phyloP scores from a whole-genome alignment of 2,113 vertebrate species.

The Caranx melampygus region DNA sequence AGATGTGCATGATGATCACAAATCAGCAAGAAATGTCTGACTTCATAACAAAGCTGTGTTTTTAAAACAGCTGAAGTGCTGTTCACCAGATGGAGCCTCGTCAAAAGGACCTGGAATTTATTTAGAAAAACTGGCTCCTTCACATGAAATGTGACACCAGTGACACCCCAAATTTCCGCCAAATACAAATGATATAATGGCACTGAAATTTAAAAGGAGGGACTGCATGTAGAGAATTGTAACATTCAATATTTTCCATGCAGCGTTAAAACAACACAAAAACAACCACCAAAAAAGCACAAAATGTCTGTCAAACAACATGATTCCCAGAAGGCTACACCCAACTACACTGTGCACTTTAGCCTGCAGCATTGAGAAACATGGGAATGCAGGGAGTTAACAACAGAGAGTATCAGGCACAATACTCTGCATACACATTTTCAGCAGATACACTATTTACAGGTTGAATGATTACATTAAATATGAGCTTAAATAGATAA shows the following conservation, averaged over 20 bases:
- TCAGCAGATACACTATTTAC: slow-evolving; percentile 72
- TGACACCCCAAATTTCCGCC: background rate
- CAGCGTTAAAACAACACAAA: slow-evolving; percentile 34
- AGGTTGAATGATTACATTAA: slow-evolving; percentile 55
- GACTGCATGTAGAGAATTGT: background rate
- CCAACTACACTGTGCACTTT: slow-evolving; percentile 24
- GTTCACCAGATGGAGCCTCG: background rate
- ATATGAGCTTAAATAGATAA: slow-evolving; percentile 65
- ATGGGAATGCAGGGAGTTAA: slow-evolving; percentile 67
- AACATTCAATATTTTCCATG: slow-evolving; percentile 39
- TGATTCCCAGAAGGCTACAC: slow-evolving; percentile 20
- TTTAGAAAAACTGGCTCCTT: background rate
- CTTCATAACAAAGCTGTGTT: slow-evolving; percentile 1
- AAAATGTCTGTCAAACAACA: slow-evolving; percentile 26
- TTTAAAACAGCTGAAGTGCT: slow-evolving; percentile 19
- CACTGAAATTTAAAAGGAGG: slow-evolving; percentile 17
- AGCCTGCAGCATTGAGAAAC: slow-evolving; percentile 38
- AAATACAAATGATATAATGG: slow-evolving; percentile 18
- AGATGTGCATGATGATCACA: slow-evolving; percentile 6
- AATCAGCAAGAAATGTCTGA: slow-evolving; percentile 16
- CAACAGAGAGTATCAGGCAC: slow-evolving; percentile 25
- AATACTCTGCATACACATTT: slow-evolving; percentile 47
- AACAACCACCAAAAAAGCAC: background rate
- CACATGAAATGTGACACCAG: background rate
- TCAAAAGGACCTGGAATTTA: background rate